A percentile compares a stretch with the other conserved stretches of the same genome.
Evolutionary conservation across 2,888 invertebrate species (phyloP).

Genomic region (Mythimna ferrago): DNA sequence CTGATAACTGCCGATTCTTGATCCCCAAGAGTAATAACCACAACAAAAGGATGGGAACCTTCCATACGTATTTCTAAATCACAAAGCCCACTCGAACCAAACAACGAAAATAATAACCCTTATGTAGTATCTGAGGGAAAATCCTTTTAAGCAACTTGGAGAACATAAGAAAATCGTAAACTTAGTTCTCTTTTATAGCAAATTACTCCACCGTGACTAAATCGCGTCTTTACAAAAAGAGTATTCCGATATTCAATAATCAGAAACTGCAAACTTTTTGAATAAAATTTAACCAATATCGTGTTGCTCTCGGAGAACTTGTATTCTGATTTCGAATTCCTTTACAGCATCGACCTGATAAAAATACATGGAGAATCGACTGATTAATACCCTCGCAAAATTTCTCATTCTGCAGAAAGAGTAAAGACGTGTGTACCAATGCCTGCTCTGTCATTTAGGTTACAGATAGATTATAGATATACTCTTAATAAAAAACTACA

Average conservation of each 20-base stretch:
- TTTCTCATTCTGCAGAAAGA: background rate
- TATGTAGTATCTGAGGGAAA: constrained; percentile 50
- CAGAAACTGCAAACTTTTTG: constrained; percentile 72
- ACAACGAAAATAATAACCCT: constrained; percentile 60
- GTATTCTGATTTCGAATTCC: constrained; percentile 26
- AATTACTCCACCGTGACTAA: constrained; percentile 69
- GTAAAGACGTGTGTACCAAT: background rate
- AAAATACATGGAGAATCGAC: constrained; percentile 7
- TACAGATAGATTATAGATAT: too few relatives aligned
- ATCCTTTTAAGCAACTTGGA: constrained; percentile 67
- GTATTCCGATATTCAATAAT: constrained; percentile 75
- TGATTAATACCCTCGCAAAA: background rate
- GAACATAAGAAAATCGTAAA: constrained; percentile 72
- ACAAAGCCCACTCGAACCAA: constrained; percentile 61
- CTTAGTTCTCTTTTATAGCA: constrained; percentile 66
- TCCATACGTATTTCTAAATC: constrained; percentile 53
- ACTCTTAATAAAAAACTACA: too few relatives aligned
- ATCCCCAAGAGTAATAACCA: constrained; percentile 59
- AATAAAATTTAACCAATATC: constrained; percentile 68
- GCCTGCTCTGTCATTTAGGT: background rate
- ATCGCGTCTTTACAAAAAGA: constrained; percentile 66
- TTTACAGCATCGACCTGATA: constrained; percentile 6
- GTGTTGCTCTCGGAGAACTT: constrained; percentile 54
- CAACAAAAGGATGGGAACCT: constrained; percentile 50
- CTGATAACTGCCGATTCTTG: constrained; percentile 59